Percentiles rank a stretch among this genome's conserved stretches.
Evolutionary conservation across 2,797 vertebrate genomes (phyloP).

Genomic region (Dipus sagitta): DNA sequence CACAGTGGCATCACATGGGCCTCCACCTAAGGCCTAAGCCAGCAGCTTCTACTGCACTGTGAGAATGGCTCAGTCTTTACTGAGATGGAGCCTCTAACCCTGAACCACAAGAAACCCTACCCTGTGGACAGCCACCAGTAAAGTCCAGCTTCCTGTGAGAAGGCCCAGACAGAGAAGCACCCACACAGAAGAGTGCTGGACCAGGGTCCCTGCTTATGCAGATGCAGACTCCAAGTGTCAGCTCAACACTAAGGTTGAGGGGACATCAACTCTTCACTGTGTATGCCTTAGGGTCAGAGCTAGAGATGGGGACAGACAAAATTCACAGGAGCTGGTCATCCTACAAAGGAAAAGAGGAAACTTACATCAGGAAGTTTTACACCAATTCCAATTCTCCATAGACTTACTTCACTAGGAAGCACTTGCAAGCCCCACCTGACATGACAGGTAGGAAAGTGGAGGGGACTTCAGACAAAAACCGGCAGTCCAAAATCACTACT

Average conservation of each 20-base stretch:
- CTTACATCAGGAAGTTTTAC: rapidly evolving
- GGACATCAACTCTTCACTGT: background rate
- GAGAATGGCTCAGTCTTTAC: background rate
- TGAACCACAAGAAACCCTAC: background rate
- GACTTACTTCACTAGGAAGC: background rate
- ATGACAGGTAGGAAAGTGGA: rapidly evolving
- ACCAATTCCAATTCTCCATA: background rate
- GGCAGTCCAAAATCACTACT: rapidly evolving
- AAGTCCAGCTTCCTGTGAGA: background rate
- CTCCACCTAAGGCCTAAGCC: background rate
- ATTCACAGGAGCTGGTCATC: too few relatives aligned
- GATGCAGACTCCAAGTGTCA: too few relatives aligned
- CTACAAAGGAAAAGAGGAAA: background rate
- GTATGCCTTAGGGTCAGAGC: background rate
- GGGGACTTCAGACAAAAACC: background rate
- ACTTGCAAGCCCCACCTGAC: background rate
- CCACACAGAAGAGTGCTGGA: background rate
- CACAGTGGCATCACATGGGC: background rate
- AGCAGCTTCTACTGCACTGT: background rate
- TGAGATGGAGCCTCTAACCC: too few relatives aligned
- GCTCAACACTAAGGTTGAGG: background rate
- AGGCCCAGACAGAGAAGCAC: background rate
- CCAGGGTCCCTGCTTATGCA: background rate
- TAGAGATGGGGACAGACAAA: background rate
- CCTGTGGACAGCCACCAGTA: background rate